Evolutionary conservation across 2,797 vertebrate genomes (phyloP), one percentile per base, ranked within the genome.

Genomic region (Mallotus villosus): DNA sequence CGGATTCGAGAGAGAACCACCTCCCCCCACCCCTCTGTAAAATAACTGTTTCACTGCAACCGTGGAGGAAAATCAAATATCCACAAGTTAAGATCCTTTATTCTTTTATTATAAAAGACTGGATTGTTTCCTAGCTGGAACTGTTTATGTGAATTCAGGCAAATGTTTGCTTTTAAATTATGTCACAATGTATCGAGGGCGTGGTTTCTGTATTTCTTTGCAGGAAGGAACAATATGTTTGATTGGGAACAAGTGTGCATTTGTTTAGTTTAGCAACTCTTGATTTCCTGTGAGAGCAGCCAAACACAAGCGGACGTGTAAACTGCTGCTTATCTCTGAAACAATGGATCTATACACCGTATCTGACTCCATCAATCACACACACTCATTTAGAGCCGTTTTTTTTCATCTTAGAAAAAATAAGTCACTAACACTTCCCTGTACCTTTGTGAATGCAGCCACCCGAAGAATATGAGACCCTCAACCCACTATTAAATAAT

Each of bases 161-260:
- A 75, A 88, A 86, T 90, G 86, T 92, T 91, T 87, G 81, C 84
- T 90, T 90, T 90, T 87, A 81, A 89, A 88, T 86, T 81, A 89
- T 86, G 77, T 82, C 83, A 90, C 86, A 86, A 77, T 87, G 81
- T 82, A 76, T 81, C 71, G 78, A 81, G 78, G 64, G 73, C 83
- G 76, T 60, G 71, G 62, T 78, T 85, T 77, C 69, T 72, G 75
- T 84, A 76, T 74, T 68, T 27, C 62, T 78, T n/a, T 19, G 51
- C 51, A 55, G 51, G 51, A 55, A 83, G 85, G 82, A 89, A 87
- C 80, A 90, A 89, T 86, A 79, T 75, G 81, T 74, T 65, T 87
- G 82, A 78, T 84, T 83, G 78, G 70, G 78, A 85, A 79, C 82
- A 72, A 83, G 78, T 25, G 69, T 80, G 79, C 68, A 85, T 85